A percentile compares a stretch with the other conserved stretches of the same genome.
Conservation (phyloP, 1,140 invertebrate species). For the Drosophila eugracilis region DNA sequence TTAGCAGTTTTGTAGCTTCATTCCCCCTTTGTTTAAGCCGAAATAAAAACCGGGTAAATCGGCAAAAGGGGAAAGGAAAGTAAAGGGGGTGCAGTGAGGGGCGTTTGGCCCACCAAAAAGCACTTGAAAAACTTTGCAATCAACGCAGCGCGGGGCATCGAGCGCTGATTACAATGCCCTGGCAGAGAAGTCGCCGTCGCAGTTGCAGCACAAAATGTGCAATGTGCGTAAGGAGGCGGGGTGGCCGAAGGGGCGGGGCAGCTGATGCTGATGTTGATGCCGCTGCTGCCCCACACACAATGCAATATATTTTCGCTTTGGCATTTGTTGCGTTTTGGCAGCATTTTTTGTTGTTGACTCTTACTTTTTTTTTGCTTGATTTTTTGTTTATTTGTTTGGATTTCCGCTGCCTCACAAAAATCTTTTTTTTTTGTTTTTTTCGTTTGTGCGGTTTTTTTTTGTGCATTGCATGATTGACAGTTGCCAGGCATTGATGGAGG, state of each 20-base stretch:
- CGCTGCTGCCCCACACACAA: constrained; percentile 29
- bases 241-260: background rate
- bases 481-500: constrained; percentile 59
- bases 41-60: constrained; percentile 40
- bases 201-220: constrained; percentile 61
- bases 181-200: constrained; percentile 32
- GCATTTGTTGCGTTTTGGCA: constrained; percentile 74
- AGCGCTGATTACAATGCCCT: constrained; percentile 70
- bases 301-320: constrained; percentile 75
- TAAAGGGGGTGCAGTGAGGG: too few relatives aligned
- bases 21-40: constrained; percentile 15
- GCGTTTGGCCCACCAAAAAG: constrained; percentile 31
- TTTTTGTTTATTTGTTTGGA: constrained; percentile 59
- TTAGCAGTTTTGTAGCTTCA: constrained; percentile 39
- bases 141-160: constrained; percentile 61
- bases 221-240: constrained; percentile 63
- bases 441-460: constrained; percentile 26
- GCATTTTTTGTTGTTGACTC: constrained; percentile 18
- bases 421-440: constrained; percentile 37
- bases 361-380: background rate
- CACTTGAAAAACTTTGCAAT: constrained; percentile 81
- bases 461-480: constrained; percentile 68
- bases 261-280: background rate
- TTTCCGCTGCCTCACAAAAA: constrained; percentile 45
- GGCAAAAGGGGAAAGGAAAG: background rate